phyloP scores from a whole-genome alignment of 2,797 vertebrate genomes.

The Melanotaenia maccullochi region DNA sequence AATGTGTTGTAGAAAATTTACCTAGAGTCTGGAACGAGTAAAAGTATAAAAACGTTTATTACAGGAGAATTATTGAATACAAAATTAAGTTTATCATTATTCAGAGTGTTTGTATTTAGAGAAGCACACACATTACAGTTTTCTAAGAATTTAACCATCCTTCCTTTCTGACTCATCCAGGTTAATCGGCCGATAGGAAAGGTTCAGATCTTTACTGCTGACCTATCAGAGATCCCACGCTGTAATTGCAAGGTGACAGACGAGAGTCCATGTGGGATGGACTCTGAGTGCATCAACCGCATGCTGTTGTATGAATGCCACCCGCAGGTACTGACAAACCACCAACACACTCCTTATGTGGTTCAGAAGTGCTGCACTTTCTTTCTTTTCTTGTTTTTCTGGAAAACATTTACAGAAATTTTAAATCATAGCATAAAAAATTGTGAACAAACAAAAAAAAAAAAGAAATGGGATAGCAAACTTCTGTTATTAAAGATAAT shows the following conservation, averaged over 20 bases:
- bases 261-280: slow-evolving; percentile 93
- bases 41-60: too few species aligned
- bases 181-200: slow-evolving; percentile 95
- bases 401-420: too few species aligned
- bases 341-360: background rate
- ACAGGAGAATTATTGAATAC: too few species aligned
- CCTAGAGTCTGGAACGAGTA: too few species aligned
- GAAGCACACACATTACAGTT: background rate
- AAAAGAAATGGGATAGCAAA: too few species aligned
- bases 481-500: too few species aligned
- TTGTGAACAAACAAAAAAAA: too few species aligned
- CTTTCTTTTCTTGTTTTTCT: too few species aligned
- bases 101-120: background rate
- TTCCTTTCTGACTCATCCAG: slow-evolving; percentile 66
- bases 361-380: too few species aligned
- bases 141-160: background rate
- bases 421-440: too few species aligned
- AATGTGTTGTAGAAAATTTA: too few species aligned
- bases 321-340: slow-evolving; percentile 80
- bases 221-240: slow-evolving; percentile 93
- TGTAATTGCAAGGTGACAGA: slow-evolving; percentile 96
- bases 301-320: slow-evolving; percentile 99
- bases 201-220: slow-evolving; percentile 96
- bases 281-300: slow-evolving; percentile 98
- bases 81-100: background rate